Evolutionary conservation across 2,888 invertebrate genomes (phyloP), one percentile per base, ranked within the genome.

Genomic region (Eristalis arbustorum): DNA sequence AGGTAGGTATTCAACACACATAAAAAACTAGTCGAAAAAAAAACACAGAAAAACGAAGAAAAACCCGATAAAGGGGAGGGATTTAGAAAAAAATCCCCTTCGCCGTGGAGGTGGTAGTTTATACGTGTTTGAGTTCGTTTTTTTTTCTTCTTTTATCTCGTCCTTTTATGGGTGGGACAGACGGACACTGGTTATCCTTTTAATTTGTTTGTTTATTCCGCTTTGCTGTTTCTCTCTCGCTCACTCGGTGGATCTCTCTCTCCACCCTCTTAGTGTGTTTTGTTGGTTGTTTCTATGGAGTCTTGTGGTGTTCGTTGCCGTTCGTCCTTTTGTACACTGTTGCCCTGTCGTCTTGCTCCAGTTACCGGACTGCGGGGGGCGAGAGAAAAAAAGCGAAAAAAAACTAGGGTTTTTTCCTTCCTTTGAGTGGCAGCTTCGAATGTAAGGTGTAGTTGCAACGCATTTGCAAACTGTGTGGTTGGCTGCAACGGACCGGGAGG

Each of bases 161-260:
- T 78, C 40, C 66, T 72, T 71, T 77, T 82, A 74, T 82, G 82
- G 77, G 85, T 77, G 82, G 82, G 77, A 74, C 69, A 74, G 64
- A 71, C 63, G 82, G 82, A 66, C 82, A 82, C 63, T 82, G 40
- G 40, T 56, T 64, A 71, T 68, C 61, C 61, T 64, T 77, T 67
- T 49, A 63, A 42, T 64, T 63, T 64, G 64, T 75, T 78, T 74
- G 69, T 18, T 59, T 68, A 28, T 63, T 49, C 42, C 42, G 23
- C 63, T 66, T 34, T 42, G 49, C 42, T 61, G 56, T 77, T 37
- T 0, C 31, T 31, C 31, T 31, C 31, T 31, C 69, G 56, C 49
- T 34, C 66, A 3, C 37, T 13, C 8, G 2, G 8, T 5, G 4
- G 6, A 8, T 34, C 6, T 5, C 13, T 13, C 37, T 1, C 37